Conservation (phyloP, 2,113 vertebrate species). For the Oreochromis spilurus region DNA sequence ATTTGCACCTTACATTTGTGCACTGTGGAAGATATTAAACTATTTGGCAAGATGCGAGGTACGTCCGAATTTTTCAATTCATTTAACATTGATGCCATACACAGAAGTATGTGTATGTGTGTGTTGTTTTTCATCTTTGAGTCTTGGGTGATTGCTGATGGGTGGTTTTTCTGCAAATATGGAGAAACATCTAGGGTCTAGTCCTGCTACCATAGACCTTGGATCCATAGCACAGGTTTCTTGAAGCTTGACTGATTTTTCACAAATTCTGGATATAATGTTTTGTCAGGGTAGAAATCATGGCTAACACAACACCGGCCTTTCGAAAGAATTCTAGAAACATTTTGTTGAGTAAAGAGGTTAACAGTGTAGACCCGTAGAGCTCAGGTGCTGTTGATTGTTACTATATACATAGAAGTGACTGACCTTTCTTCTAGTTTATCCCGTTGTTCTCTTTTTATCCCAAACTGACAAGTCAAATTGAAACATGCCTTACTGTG, state of each 20-base stretch:
- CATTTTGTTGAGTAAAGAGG: background rate
- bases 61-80: background rate
- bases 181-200: background rate
- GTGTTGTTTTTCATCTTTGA: background rate
- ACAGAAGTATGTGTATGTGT: background rate
- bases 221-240: background rate
- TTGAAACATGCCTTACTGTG: background rate
- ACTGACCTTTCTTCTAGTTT: background rate
- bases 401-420: background rate
- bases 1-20: constrained; percentile 13
- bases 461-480: background rate
- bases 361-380: background rate
- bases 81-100: background rate
- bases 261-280: background rate
- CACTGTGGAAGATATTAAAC: background rate
- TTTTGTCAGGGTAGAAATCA: background rate
- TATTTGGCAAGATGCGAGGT: background rate
- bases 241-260: background rate
- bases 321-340: background rate
- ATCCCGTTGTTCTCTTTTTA: background rate
- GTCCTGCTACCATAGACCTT: background rate
- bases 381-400: background rate
- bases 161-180: background rate
- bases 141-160: background rate
- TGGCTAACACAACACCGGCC: background rate